Evolutionary conservation across 1,140 invertebrate genomes (phyloP), one percentile per base, ranked within the genome.

Genomic region (Stenopsyche tienmushanensis): DNA sequence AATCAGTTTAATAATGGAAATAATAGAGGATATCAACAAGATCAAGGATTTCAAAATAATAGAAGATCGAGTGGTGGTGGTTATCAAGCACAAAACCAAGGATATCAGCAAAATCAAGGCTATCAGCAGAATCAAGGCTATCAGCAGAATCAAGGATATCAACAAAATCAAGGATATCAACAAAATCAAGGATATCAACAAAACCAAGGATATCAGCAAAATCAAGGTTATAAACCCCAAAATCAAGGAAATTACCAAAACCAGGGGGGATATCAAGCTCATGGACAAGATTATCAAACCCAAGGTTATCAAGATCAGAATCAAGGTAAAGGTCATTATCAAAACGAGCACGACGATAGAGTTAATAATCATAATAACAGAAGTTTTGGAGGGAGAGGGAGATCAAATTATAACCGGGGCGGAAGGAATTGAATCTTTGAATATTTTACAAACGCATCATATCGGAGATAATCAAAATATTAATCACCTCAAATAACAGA

Each of bases 261-360:
- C 21, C 58, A 62, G 20, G 47, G 25, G 29, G 29, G 29, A 13
- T 34, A 34, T 34, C 29, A 34, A 34, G 29, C 29, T 34, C 73
- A 68, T 39, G 68, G 69, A 25, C 69, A 71, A 53, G 3, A 53
- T 53, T 44, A 63, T 42, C 24, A 72, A 52, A 26, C 23, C 25
- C 47, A 53, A 24, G 24, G 15, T 52, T 53, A 52, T 50, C 42
- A 62, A 18, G 15, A 23, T n/a, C 52, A 54, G 52, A 10, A 10
- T n/a, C 59, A 62, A 49, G 62, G 49, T 1, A 65, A 63, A 20
- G 72, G 72, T 0, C 71, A 75, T 1, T 78, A 78, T 62, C 76
- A 79, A 64, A 76, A 77, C 65, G 76, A 78, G 15, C 76, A 79
- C 59, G 77, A 78, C 50, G 76, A 78, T 52, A 70, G 76, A 9